Evolutionary conservation across 37 sponge, comb jelly and placozoan species (phyloP), one percentile per base, ranked within the genome.

Genomic region (Tethya wilhelma): DNA sequence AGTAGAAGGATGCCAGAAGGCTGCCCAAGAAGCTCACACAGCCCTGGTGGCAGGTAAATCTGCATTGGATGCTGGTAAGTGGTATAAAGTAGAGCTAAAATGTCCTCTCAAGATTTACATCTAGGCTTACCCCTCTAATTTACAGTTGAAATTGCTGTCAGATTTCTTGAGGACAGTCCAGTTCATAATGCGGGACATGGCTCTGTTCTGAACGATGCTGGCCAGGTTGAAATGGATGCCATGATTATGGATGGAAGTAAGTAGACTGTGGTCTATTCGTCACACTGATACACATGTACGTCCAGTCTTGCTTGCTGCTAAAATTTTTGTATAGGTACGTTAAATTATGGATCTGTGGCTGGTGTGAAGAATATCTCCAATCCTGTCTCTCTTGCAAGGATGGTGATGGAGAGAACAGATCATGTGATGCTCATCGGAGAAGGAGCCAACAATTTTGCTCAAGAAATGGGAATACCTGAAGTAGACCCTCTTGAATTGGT

Each of bases 201-300:
- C 22, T 80, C 93, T 20, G 59, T 57, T 33, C 63, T 92, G 28
- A 95, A 82, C 38, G 31, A 34, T 40, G 73, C 59, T 25, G 93
- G 93, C 9, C 75, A 83, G 49, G 69, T 95, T 1, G 93, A 95
- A 55, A 86, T 91, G 93, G 96, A 95, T 44, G 96, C 96, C 14
- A 69, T 89, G 9, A 89, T 95, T 33, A 70, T 88, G 59, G 85
- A 91, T 53, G 93, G 95, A 37, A 34, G 75, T 75, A 58, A 57
- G 75, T 34, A n/a, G n/a, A n/a, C n/a, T n/a, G n/a, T n/a, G n/a
- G n/a, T n/a, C n/a, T n/a, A n/a, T n/a, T n/a, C n/a, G n/a, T n/a
- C n/a, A n/a, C n/a, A n/a, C n/a, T n/a, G n/a, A n/a, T n/a, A n/a
- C n/a, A n/a, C n/a, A n/a, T n/a, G n/a, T n/a, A n/a, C n/a, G n/a